Percentiles rank a stretch among this genome's conserved stretches.
These are phyloP conservation scores for Hermaeophaga mercurialis DNA, from an alignment of 2,888 invertebrate species.

Conservation along the genomic window DNA sequence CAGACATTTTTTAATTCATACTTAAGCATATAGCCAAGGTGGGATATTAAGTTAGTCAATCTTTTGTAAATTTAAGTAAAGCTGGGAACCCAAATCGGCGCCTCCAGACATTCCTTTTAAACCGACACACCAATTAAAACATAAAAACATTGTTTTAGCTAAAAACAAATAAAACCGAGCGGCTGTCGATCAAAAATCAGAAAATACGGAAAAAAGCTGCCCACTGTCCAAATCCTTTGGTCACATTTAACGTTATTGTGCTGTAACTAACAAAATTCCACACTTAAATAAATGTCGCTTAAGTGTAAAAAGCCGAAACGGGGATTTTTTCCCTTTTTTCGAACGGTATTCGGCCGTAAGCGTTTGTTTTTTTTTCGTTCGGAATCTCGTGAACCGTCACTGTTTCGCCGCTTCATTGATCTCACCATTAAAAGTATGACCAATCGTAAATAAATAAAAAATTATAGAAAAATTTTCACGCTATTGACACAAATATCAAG, in stretches of 20 bases:
- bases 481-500: slow-evolving; percentile 47
- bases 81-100: not conserved
- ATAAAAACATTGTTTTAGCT: slow-evolving; percentile 11
- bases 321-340: slow-evolving; percentile 22
- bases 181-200: slow-evolving; percentile 11
- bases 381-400: slow-evolving; percentile 39
- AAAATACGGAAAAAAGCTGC: slow-evolving; percentile 7
- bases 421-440: slow-evolving; percentile 40
- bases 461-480: slow-evolving; percentile 39
- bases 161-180: slow-evolving; percentile 19
- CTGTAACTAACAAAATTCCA: slow-evolving; percentile 30
- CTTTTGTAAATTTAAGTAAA: too few species aligned
- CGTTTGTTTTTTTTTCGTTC: slow-evolving; percentile 22
- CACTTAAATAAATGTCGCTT: slow-evolving; percentile 24
- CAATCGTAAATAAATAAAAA: slow-evolving; percentile 39
- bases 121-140: not conserved
- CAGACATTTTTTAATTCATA: too few species aligned
- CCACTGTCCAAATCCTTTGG: slow-evolving; percentile 17
- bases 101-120: not conserved
- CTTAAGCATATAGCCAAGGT: too few species aligned
- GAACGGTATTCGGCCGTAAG: slow-evolving; percentile 30
- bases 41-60: too few species aligned
- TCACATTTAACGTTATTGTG: slow-evolving; percentile 24
- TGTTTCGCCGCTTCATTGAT: slow-evolving; percentile 36
- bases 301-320: slow-evolving; percentile 18